Conservation (phyloP, 2,797 vertebrate species). For the Jordanella pulchra region DNA sequence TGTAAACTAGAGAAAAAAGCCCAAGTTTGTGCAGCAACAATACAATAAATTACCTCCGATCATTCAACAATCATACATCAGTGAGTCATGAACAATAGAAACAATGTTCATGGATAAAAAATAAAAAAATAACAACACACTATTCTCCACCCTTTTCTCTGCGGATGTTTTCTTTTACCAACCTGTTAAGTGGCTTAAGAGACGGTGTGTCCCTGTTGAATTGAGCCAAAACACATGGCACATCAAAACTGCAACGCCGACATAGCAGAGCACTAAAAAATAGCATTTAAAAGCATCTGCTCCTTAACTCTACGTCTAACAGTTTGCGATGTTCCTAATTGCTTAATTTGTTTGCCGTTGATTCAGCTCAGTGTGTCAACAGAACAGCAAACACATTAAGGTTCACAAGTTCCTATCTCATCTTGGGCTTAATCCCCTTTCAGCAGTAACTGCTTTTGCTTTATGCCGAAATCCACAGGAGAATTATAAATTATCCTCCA, state of each 20-base stretch:
- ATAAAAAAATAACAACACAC: conserved; percentile 50
- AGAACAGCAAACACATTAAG: conserved; percentile 59
- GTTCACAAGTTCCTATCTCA: conserved; percentile 57
- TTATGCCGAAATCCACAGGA: conserved; percentile 59
- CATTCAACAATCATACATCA: conserved; percentile 31
- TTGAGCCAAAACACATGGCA: conserved; percentile 41
- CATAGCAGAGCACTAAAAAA: conserved; percentile 59
- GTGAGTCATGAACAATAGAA: conserved; percentile 43
- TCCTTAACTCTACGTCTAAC: conserved; percentile 71
- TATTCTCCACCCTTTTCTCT: conserved; percentile 33
- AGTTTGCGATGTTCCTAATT: conserved; percentile 67
- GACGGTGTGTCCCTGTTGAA: conserved; percentile 29
- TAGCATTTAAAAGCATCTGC: conserved; percentile 69
- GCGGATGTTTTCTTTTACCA: conserved; percentile 41
- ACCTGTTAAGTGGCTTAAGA: conserved; percentile 35
- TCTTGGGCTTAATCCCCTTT: conserved; percentile 60
- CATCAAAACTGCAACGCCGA: conserved; percentile 53
- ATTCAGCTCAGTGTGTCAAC: conserved; percentile 60
- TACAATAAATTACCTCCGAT: background rate
- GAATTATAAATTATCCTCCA: conserved; percentile 74
- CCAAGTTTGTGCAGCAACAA: background rate
- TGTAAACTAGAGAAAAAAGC: background rate
- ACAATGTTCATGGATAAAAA: conserved; percentile 41
- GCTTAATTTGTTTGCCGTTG: conserved; percentile 74
- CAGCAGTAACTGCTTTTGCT: conserved; percentile 52